Percentiles rank a stretch among this genome's conserved stretches.
These are phyloP conservation scores for Asbolus verrucosus DNA, from an alignment of 1,140 invertebrate species.

Conservation along the genomic window DNA sequence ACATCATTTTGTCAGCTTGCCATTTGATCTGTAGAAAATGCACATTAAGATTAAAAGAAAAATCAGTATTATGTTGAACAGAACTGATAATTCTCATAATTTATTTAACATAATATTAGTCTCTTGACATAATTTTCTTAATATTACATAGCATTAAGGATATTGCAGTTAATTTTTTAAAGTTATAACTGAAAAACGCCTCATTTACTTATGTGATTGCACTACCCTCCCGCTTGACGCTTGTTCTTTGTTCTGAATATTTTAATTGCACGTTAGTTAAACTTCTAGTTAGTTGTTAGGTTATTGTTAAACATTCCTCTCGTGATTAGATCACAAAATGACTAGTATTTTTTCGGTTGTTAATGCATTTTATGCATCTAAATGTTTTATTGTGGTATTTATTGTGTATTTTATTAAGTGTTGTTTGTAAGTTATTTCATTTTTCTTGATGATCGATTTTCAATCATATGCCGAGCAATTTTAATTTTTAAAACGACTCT, in stretches of 20 bases:
- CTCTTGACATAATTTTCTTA: constrained; percentile 27
- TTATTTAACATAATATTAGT: constrained; percentile 17
- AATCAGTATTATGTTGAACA: constrained; percentile 46
- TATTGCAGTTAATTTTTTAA: constrained; percentile 39
- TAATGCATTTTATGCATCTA: constrained; percentile 61
- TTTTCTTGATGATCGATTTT: constrained; percentile 8
- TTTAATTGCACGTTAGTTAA: constrained; percentile 38
- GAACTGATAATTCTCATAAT: constrained; percentile 45
- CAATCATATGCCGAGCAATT: constrained; percentile 30
- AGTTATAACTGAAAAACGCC: constrained; percentile 25
- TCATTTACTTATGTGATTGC: constrained; percentile 39
- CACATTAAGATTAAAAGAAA: constrained; percentile 38
- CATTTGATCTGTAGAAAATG: constrained; percentile 47
- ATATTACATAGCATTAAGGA: constrained; percentile 29
- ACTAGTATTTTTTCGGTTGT: constrained; percentile 57
- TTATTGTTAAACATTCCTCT: constrained; percentile 57
- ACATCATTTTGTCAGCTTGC: constrained; percentile 45
- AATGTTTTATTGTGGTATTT: constrained; percentile 54
- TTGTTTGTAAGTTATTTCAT: constrained; percentile 31
- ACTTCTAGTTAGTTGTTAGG: constrained; percentile 50
- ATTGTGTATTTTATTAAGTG: constrained; percentile 46
- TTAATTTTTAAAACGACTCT: neutral
- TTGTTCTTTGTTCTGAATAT: constrained; percentile 35
- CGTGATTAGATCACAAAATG: constrained; percentile 57
- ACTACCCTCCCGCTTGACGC: constrained; percentile 20